A percentile compares a stretch with the other conserved stretches of the same genome.
phyloP scores from a whole-genome alignment of 2,888 invertebrate species.

The Pseudococcus longispinus region DNA sequence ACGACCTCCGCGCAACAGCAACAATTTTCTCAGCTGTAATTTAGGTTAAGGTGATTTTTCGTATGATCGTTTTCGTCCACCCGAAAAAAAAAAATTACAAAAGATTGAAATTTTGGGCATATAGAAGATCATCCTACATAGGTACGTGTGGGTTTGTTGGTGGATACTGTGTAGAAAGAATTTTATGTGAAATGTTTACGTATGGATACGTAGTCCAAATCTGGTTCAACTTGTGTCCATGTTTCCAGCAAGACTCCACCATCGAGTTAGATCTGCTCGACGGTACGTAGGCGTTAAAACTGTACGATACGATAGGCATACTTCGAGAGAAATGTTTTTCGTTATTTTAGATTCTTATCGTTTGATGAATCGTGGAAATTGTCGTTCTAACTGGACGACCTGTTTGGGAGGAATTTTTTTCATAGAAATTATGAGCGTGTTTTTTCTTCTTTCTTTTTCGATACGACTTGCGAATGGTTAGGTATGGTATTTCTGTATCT shows the following conservation, averaged over 20 bases:
- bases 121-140: neutral
- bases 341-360: conserved; percentile 36
- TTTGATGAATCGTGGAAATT: conserved; percentile 28
- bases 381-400: conserved; percentile 1
- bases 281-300: conserved; percentile 31
- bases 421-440: neutral
- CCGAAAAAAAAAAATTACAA: neutral
- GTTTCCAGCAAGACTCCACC: neutral
- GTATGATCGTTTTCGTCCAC: neutral
- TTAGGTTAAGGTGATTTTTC: neutral
- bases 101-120: neutral
- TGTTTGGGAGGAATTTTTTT: conserved; percentile 6
- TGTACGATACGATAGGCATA: no score
- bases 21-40: neutral
- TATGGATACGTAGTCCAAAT: no score
- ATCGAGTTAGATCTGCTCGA: neutral
- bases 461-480: neutral
- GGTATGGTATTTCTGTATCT: neutral
- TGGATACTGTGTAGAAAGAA: neutral
- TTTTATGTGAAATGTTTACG: conserved; percentile 16
- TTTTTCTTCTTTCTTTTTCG: no score
- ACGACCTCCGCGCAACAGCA: conserved; percentile 10
- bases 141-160: neutral
- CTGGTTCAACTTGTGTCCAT: conserved; percentile 34
- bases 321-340: conserved; percentile 23